Base-by-base conservation (phyloP, 2,113 vertebrate species). In the Polypterus senegalus region DNA sequence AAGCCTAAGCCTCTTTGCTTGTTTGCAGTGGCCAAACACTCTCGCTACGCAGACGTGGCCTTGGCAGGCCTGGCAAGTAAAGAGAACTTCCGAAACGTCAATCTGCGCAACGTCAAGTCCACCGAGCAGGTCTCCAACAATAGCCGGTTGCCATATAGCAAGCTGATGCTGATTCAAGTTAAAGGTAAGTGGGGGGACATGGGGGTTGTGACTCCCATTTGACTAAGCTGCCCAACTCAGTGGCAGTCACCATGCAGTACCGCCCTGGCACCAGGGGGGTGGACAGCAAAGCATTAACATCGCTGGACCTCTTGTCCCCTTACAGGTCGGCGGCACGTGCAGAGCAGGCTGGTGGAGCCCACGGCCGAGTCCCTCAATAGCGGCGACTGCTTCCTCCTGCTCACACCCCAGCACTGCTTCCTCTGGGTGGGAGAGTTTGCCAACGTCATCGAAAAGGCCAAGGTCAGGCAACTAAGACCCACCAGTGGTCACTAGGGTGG, bases 41-140 rank as follows among this genome's bases (percentile, higher is more conserved):
- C 76, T 0, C 85, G 81, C 64, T 63, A 86, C 60, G 81, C 87
- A 0, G 87, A 88, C 3, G 81, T 79, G 49, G 83, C 86, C 4
- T 61, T 88, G 71, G 86, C 86, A 0, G 87, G 86, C 9, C 80
- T 88, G 46, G 85, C 87, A 58, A 89, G 86, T 73, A 88, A 86
- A 65, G 87, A 89, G 65, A 88, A 89, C 76, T 88, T 88, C 64
- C 78, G 76, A 61, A 86, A 87, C 54, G 78, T 86, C 62, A 86
- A 9, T 73, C 74, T 88, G 63, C 80, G 86, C 60, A 70, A 72
- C 4, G 79, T 83, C 49, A 62, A 63, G 3, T 64, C 71, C 54
- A 61, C 44, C 4, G 72, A 86, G 6, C 83, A 84, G 47, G 77
- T 62, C 9, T 61, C 57, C 3, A 62, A 59, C 71, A 64, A 62